Conservation (phyloP, 1,140 invertebrate genomes). For the Drosophila sp. region DNA sequence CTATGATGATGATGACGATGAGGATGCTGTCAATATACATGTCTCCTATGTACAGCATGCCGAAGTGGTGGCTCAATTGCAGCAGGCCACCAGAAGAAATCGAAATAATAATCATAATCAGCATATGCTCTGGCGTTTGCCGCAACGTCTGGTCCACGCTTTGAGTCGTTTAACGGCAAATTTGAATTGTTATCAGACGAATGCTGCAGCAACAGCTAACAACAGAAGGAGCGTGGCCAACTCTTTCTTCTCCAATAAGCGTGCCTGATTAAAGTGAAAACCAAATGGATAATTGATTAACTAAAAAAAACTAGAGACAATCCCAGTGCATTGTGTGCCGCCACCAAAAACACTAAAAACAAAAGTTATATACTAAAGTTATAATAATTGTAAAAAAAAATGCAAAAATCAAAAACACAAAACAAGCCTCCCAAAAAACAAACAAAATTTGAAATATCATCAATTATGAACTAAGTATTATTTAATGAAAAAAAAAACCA, state of each 20-base stretch:
- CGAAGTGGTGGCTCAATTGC: constrained; percentile 64
- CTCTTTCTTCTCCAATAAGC: constrained; percentile 25
- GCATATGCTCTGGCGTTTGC: constrained; percentile 51
- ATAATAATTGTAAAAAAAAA: constrained; percentile 7
- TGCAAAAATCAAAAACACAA: constrained; percentile 42
- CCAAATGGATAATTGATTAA: constrained; percentile 21
- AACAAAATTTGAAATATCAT: constrained; percentile 2
- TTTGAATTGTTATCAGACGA: constrained; percentile 69
- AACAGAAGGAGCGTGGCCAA: constrained; percentile 8
- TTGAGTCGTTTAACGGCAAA: constrained; percentile 66
- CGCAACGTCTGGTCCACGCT: constrained; percentile 62
- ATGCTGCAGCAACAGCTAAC: constrained; percentile 7
- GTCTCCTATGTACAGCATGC: constrained; percentile 73
- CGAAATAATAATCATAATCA: constrained; percentile 35
- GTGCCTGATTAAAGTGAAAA: constrained; percentile 30
- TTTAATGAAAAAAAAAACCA: constrained; percentile 20
- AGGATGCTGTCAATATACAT: constrained; percentile 61
- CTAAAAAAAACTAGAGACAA: constrained; percentile 65
- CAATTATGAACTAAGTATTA: constrained; percentile 45
- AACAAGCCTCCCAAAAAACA: constrained; percentile 27
- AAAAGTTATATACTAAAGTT: constrained; percentile 19
- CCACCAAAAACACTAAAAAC: constrained; percentile 39
- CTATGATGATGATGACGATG: constrained; percentile 38
- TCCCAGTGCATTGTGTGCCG: constrained; percentile 69
- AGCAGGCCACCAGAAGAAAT: constrained; percentile 36